Evolutionary conservation across 2,113 vertebrate genomes (phyloP).

Genomic region (Protomyctophum bolini): DNA sequence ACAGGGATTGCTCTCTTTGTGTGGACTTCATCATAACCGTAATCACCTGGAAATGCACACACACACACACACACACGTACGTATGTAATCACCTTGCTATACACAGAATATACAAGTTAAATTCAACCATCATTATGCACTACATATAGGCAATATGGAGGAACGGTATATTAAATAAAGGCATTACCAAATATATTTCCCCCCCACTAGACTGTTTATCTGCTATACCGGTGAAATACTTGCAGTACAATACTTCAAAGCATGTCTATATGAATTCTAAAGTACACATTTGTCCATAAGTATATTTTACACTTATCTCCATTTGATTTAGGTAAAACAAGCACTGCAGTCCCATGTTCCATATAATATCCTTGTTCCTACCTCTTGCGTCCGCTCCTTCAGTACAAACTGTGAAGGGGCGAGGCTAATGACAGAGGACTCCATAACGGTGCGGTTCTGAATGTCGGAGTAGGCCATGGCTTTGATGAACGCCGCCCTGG

Average conservation of each 20-base stretch:
- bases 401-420: conserved; percentile 93
- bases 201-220: no score
- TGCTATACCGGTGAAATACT: no score
- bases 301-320: no score
- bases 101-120: not conserved
- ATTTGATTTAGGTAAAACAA: no score
- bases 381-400: conserved; percentile 88
- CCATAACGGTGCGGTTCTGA: conserved; percentile 74
- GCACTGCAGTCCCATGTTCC: not conserved
- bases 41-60: conserved; percentile 79
- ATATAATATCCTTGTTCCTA: conserved; percentile 49
- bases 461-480: conserved; percentile 84
- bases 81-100: not conserved
- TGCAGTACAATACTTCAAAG: no score
- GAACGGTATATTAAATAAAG: no score
- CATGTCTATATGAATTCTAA: no score
- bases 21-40: conserved; percentile 84
- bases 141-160: no score
- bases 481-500: conserved; percentile 91
- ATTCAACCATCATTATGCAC: no score
- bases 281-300: no score
- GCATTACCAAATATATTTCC: no score
- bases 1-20: conserved; percentile 65
- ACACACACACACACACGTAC: not conserved
- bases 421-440: conserved; percentile 80